phyloP scores from a whole-genome alignment of 2,888 invertebrate genomes.

The Oxyteleia sp. region DNA sequence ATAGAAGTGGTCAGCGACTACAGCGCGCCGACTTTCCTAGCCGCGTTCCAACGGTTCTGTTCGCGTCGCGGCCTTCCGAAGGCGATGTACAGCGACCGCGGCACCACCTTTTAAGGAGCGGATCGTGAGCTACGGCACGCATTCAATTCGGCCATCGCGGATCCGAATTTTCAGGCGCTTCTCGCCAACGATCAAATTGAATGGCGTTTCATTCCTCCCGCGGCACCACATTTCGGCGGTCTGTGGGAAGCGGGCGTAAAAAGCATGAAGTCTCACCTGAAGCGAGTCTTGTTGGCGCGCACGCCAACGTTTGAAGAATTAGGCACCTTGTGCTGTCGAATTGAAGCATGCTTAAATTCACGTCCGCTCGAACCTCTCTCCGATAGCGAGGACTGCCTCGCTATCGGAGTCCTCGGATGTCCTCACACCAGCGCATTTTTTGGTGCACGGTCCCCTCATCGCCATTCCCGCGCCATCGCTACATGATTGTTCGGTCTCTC shows the following conservation, averaged over 20 bases:
- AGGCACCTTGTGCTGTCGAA: constrained; percentile 1
- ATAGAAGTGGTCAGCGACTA: constrained; percentile 71
- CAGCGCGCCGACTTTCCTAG: constrained; percentile 76
- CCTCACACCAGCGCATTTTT: constrained; percentile 38
- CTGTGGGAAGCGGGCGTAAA: constrained; percentile 13
- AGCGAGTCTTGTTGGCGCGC: neutral
- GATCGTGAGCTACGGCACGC: constrained; percentile 58
- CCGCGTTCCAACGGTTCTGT: constrained; percentile 39
- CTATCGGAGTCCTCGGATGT: neutral
- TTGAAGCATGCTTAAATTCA: neutral
- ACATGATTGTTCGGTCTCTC: too few relatives aligned
- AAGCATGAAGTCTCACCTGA: constrained; percentile 14
- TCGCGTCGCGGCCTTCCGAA: constrained; percentile 71
- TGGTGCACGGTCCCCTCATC: constrained; percentile 12
- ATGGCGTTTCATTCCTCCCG: constrained; percentile 24
- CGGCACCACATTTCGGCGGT: constrained; percentile 30
- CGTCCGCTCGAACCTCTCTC: constrained; percentile 8
- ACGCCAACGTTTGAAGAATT: constrained; percentile 28
- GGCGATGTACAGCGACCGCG: constrained; percentile 76
- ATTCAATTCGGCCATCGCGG: too few relatives aligned
- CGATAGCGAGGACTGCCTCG: neutral
- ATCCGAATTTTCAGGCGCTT: too few relatives aligned
- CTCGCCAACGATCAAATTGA: neutral
- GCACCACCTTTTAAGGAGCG: constrained; percentile 79
- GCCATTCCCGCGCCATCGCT: too few relatives aligned